A percentile compares a stretch with the other conserved stretches of the same genome.
These are phyloP conservation scores for Nylanderia fulva DNA, from an alignment of 1,140 invertebrate species.

Conservation along the genomic window DNA sequence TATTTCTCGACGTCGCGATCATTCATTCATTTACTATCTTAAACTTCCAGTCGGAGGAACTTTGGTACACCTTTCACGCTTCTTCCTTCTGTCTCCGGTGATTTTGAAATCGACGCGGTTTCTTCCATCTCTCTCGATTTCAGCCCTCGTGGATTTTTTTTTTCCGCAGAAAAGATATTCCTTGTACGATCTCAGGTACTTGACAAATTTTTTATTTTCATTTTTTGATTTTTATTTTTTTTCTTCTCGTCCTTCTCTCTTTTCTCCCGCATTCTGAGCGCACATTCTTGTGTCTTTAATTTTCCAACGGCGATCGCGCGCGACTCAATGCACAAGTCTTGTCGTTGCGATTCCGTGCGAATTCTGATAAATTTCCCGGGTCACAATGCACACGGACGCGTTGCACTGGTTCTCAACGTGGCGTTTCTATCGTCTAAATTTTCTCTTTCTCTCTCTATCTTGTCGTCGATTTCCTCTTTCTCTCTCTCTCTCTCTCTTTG, in stretches of 20 bases:
- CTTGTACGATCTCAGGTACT: slow-evolving; percentile 33
- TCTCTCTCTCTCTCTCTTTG: background rate
- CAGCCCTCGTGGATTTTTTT: background rate
- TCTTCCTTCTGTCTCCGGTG: background rate
- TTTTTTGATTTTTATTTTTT: background rate
- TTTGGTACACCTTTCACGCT: background rate
- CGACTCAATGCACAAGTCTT: slow-evolving; percentile 43
- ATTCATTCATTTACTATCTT: background rate
- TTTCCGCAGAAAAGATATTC: background rate
- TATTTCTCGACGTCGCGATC: background rate
- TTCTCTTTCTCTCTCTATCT: background rate
- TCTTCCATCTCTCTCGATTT: background rate
- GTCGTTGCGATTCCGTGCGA: slow-evolving; percentile 17
- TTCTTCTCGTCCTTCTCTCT: background rate
- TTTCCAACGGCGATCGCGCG: slow-evolving; percentile 32
- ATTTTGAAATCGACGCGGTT: background rate
- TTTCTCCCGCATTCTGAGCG: too few species aligned
- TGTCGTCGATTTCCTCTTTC: too few species aligned
- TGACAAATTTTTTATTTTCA: too few species aligned
- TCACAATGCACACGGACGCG: slow-evolving; percentile 21
- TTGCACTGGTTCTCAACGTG: background rate
- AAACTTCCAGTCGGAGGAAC: background rate
- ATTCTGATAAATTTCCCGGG: slow-evolving; percentile 36
- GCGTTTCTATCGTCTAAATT: background rate
- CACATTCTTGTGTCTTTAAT: slow-evolving; percentile 33